These are phyloP conservation scores for Gerosis bhagava DNA, from an alignment of 2,888 invertebrate species.

Conservation along the genomic window DNA sequence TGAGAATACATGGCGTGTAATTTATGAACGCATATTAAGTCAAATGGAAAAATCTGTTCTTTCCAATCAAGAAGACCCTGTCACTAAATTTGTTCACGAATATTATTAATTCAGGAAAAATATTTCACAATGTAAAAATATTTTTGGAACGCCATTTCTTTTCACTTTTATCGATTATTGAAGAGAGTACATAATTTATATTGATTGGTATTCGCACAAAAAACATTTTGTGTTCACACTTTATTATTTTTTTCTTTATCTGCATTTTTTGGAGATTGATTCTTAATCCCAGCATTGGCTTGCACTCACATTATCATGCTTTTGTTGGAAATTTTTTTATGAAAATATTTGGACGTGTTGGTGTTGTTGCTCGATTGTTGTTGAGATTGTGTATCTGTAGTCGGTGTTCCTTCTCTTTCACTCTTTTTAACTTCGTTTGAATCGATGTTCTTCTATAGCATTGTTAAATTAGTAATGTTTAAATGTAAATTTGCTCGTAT, in stretches of 20 bases:
- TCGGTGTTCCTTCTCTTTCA: slow-evolving; percentile 81
- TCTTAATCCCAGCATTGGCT: slow-evolving; percentile 63
- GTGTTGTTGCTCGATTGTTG: slow-evolving; percentile 55
- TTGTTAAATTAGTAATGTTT: not conserved
- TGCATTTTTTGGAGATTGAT: slow-evolving; percentile 52
- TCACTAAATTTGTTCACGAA: too few relatives aligned
- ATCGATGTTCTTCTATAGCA: slow-evolving; percentile 49
- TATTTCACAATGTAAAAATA: too few relatives aligned
- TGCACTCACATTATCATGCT: slow-evolving; percentile 74
- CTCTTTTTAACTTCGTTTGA: slow-evolving; percentile 51
- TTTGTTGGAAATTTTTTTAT: slow-evolving; percentile 45
- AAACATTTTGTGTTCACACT: slow-evolving; percentile 39
- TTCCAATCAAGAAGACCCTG: too few relatives aligned
- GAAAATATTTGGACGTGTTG: slow-evolving; percentile 32
- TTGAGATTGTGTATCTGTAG: slow-evolving; percentile 56
- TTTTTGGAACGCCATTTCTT: slow-evolving; percentile 19
- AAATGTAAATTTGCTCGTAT: not conserved
- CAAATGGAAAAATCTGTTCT: too few relatives aligned
- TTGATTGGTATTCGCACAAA: slow-evolving; percentile 69
- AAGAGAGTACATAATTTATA: slow-evolving; percentile 51
- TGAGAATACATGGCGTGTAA: too few relatives aligned
- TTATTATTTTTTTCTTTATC: slow-evolving; percentile 45
- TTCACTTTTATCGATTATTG: slow-evolving; percentile 21
- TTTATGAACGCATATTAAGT: too few relatives aligned
- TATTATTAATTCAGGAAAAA: too few relatives aligned